Evolutionary conservation across 1,140 invertebrate genomes (phyloP).

Genomic region (Ceratina australensis): DNA sequence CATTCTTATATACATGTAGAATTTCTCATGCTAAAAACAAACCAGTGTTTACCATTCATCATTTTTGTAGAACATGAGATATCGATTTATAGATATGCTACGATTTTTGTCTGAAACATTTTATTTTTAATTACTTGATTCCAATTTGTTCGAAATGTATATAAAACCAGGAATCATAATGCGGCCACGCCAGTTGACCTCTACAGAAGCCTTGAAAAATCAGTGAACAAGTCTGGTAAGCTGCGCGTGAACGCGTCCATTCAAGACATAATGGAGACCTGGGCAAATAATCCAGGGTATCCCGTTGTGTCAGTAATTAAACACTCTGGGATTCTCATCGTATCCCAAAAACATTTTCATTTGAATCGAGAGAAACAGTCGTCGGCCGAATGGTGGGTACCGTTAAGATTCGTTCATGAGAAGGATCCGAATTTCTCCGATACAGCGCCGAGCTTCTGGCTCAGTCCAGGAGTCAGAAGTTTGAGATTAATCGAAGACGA

Average conservation of each 20-base stretch:
- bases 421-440: conserved; percentile 65
- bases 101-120: too few relatives aligned
- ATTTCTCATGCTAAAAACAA: too few relatives aligned
- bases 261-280: conserved; percentile 74
- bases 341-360: conserved; percentile 53
- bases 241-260: conserved; percentile 42
- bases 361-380: conserved; percentile 12
- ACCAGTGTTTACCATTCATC: too few relatives aligned
- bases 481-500: conserved; percentile 1
- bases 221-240: conserved; percentile 64
- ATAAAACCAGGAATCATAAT: conserved; percentile 31
- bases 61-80: too few relatives aligned
- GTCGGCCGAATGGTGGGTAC: conserved; percentile 73
- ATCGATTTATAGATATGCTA: too few relatives aligned
- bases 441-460: conserved; percentile 73
- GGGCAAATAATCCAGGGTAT: conserved; percentile 49
- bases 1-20: too few relatives aligned
- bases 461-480: conserved; percentile 61
- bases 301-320: conserved; percentile 40
- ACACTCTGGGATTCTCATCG: conserved; percentile 15
- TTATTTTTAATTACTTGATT: background rate
- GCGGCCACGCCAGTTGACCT: conserved; percentile 84
- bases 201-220: conserved; percentile 82
- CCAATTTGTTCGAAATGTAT: background rate
- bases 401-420: conserved; percentile 68